phyloP scores from a whole-genome alignment of 1,140 invertebrate genomes.

The Drosophila insularis region DNA sequence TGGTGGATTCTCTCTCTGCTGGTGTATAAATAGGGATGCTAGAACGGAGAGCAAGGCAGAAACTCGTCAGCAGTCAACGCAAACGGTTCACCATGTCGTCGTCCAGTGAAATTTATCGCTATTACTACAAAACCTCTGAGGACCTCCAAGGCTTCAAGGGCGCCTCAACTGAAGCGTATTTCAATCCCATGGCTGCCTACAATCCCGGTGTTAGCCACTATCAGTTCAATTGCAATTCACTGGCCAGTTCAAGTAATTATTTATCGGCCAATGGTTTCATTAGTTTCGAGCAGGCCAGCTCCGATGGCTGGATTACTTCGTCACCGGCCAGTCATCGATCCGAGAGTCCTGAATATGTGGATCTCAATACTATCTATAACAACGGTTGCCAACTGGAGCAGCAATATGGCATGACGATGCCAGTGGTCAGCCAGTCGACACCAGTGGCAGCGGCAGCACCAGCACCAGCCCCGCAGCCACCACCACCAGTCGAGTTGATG shows the following conservation, averaged over 20 bases:
- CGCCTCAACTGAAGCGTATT: constrained; percentile 58
- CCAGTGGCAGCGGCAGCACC: not conserved
- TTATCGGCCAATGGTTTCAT: constrained; percentile 72
- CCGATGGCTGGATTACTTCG: constrained; percentile 85
- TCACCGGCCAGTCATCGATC: constrained; percentile 85
- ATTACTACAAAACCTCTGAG: constrained; percentile 80
- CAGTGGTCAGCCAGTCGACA: constrained; percentile 3
- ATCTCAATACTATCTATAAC: constrained; percentile 77
- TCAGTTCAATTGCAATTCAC: constrained; percentile 63
- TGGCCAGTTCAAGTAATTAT: constrained; percentile 70
- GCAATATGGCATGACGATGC: constrained; percentile 34
- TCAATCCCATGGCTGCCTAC: constrained; percentile 80
- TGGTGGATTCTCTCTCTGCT: constrained; percentile 45
- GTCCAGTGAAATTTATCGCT: constrained; percentile 80
- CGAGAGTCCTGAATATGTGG: constrained; percentile 83
- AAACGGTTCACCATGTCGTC: constrained; percentile 52
- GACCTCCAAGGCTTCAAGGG: constrained; percentile 77
- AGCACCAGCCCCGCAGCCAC: too few relatives aligned
- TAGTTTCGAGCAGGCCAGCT: constrained; percentile 78
- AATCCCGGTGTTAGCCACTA: constrained; percentile 70
- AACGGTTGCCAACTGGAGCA: constrained; percentile 45
- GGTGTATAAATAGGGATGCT: constrained; percentile 65
- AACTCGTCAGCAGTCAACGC: constrained; percentile 56
- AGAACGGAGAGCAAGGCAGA: constrained; percentile 61
- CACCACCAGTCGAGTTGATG: constrained; percentile 47